These are phyloP conservation scores for Myrmecophaga tridactyla DNA, from an alignment of 2,113 vertebrate genomes.

Conservation along the genomic window DNA sequence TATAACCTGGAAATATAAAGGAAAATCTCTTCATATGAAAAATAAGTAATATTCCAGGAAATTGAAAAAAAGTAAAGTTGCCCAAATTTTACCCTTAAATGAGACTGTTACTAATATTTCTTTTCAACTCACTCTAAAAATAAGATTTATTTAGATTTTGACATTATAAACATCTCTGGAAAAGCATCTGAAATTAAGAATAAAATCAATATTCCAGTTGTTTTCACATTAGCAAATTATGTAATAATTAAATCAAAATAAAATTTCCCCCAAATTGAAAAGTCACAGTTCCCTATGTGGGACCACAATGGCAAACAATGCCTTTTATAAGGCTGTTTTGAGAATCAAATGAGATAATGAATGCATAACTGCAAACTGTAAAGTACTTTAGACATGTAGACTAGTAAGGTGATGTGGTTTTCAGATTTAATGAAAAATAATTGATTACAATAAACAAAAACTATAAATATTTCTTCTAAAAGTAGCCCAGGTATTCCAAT, in stretches of 20 bases:
- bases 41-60: neutral
- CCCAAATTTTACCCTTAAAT: neutral
- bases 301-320: neutral
- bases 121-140: neutral
- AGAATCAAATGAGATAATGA: neutral
- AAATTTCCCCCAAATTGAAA: neutral
- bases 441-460: slow-evolving; percentile 4
- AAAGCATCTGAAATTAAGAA: neutral
- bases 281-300: neutral
- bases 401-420: neutral
- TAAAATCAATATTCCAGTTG: neutral
- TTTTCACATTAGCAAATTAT: neutral
- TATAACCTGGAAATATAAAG: slow-evolving; percentile 16
- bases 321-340: neutral
- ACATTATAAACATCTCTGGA: neutral
- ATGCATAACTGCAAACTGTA: neutral
- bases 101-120: neutral
- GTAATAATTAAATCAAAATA: slow-evolving; percentile 14
- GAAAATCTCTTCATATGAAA: slow-evolving; percentile 2
- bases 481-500: neutral
- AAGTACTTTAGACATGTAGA: neutral
- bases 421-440: slow-evolving; percentile 33
- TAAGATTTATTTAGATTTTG: neutral
- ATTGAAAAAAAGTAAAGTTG: neutral
- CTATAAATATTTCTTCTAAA: neutral